Evolutionary conservation across 2,113 vertebrate genomes (phyloP).

Genomic region (Gavialis gangeticus): DNA sequence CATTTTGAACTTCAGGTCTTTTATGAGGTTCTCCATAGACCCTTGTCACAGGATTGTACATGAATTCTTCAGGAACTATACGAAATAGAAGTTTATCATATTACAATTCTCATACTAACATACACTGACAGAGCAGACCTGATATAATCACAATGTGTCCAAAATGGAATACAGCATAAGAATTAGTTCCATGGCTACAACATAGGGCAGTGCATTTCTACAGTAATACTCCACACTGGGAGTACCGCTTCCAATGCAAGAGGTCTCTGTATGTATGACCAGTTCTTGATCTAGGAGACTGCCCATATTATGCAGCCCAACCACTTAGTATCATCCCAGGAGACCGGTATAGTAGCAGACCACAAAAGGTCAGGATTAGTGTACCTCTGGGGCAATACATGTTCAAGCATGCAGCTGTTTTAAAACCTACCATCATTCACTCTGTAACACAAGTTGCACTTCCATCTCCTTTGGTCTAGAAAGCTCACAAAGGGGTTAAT

Average conservation of each 20-base stretch:
- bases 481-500: slow-evolving; percentile 98
- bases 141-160: not conserved
- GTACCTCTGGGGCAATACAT: not conserved
- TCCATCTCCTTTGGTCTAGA: slow-evolving; percentile 96
- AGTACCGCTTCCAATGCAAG: rapidly evolving
- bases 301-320: not conserved
- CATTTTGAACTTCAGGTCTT: slow-evolving; percentile 95
- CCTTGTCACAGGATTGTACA: slow-evolving; percentile 97
- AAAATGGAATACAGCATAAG: not conserved
- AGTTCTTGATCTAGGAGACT: not conserved
- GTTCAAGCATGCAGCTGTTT: not conserved
- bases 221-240: not conserved
- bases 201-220: not conserved
- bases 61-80: slow-evolving; percentile 96
- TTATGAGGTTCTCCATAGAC: slow-evolving; percentile 95
- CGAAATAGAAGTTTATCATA: not conserved
- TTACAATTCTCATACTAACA: not conserved
- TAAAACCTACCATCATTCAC: slow-evolving; percentile 92
- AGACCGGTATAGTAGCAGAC: rapidly evolving
- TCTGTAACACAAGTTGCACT: slow-evolving; percentile 96
- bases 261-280: not conserved
- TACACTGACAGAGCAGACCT: not conserved
- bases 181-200: not conserved
- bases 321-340: rapidly evolving
- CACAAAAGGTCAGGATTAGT: not conserved